Conservation (phyloP, 2,888 invertebrate species). For the Euzetes globulus region DNA sequence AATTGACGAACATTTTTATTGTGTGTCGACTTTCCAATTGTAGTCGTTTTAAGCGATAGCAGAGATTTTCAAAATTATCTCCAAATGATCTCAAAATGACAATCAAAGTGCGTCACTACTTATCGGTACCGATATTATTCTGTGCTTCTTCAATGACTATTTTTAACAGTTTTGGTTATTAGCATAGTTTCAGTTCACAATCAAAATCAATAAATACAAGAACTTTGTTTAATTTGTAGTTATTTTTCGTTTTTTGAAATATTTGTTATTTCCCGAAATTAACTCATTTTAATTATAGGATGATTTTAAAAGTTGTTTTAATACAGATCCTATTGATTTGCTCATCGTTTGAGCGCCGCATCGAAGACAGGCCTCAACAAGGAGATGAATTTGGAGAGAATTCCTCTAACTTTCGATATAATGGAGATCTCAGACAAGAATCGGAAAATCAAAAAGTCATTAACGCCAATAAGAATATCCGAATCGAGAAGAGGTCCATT, state of each 20-base stretch:
- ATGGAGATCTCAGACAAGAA: background rate
- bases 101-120: constrained; percentile 3
- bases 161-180: background rate
- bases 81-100: background rate
- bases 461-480: background rate
- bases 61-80: background rate
- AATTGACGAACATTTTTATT: background rate
- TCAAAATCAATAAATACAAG: background rate
- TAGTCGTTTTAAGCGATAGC: background rate
- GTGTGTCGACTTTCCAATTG: background rate
- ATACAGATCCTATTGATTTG: background rate
- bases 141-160: background rate
- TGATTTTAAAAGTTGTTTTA: constrained; percentile 1
- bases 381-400: background rate
- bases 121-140: background rate
- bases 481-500: background rate
- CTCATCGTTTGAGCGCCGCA: background rate
- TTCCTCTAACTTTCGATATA: background rate
- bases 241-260: background rate
- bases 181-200: background rate
- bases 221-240: background rate
- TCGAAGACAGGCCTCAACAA: background rate
- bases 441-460: background rate
- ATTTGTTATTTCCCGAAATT: background rate
- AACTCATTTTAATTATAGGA: background rate